Conservation (phyloP, 2,888 invertebrate species). For the Cerceris ruficornis region DNA sequence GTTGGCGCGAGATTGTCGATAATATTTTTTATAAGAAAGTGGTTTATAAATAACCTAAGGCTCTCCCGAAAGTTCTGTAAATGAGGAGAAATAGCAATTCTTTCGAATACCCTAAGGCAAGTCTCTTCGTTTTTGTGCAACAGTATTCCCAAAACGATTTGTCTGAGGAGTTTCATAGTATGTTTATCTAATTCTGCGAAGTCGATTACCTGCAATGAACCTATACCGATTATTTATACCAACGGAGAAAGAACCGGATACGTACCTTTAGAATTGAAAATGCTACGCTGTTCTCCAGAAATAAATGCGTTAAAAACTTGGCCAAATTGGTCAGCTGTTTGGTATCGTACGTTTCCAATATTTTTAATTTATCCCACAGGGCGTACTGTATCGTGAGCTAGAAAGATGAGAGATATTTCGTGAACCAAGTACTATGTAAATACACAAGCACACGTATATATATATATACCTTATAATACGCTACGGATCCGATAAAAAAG, state of each 20-base stretch:
- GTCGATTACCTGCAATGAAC: slow-evolving; percentile 87
- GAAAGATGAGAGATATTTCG: slow-evolving; percentile 15
- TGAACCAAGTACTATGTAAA: no score
- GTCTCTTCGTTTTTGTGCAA: slow-evolving; percentile 86
- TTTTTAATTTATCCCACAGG: slow-evolving; percentile 95
- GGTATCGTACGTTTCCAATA: slow-evolving; percentile 86
- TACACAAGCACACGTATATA: neutral
- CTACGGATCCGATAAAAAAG: neutral
- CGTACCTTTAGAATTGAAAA: slow-evolving; percentile 92
- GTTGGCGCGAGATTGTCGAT: slow-evolving; percentile 80
- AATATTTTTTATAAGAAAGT: slow-evolving; percentile 89
- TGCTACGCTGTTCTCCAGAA: slow-evolving; percentile 89
- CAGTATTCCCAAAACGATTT: slow-evolving; percentile 89
- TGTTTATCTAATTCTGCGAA: slow-evolving; percentile 92
- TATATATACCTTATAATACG: no score
- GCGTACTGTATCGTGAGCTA: slow-evolving; percentile 94
- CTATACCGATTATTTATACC: neutral
- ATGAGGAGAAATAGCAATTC: slow-evolving; percentile 88
- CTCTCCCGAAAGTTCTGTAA: slow-evolving; percentile 92
- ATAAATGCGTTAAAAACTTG: slow-evolving; percentile 89
- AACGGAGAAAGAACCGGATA: neutral
- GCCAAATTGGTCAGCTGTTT: slow-evolving; percentile 89
- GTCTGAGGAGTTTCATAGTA: slow-evolving; percentile 90
- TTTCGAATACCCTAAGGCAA: slow-evolving; percentile 86
- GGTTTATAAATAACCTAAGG: slow-evolving; percentile 91